Conservation (phyloP, 2,797 vertebrate genomes). For the Sternotherus odoratus region DNA sequence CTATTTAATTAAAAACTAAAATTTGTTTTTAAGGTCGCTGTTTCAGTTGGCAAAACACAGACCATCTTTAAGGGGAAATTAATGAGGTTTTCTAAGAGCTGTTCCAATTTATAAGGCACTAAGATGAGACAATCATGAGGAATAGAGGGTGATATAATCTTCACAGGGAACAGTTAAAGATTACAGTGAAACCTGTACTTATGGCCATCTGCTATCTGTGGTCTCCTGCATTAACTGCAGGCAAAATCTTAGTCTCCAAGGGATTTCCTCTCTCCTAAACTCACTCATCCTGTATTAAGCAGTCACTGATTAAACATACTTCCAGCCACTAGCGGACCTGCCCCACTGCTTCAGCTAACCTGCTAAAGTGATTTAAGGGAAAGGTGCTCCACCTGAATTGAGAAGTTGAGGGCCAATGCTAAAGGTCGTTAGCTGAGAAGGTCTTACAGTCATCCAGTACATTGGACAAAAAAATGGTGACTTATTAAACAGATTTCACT, state of each 20-base stretch:
- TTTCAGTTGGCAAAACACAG: constrained; percentile 28
- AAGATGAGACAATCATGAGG: not conserved
- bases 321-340: too few relatives aligned
- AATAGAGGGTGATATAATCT: not conserved
- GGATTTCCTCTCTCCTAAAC: not conserved
- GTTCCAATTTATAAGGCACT: not conserved
- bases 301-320: not conserved
- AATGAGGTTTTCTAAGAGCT: not conserved
- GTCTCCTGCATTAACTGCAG: not conserved
- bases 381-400: not conserved
- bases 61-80: not conserved
- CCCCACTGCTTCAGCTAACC: not conserved
- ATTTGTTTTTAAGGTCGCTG: not conserved
- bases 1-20: constrained; percentile 14
- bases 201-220: not conserved
- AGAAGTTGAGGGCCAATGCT: not conserved
- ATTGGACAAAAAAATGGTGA: not conserved
- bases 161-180: not conserved
- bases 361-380: not conserved
- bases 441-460: not conserved
- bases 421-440: not conserved
- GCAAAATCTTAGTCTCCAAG: not conserved
- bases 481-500: not conserved
- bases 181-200: not conserved
- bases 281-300: not conserved